Conservation (phyloP, 2,888 invertebrate genomes). For the Mechanitis messenoides region DNA sequence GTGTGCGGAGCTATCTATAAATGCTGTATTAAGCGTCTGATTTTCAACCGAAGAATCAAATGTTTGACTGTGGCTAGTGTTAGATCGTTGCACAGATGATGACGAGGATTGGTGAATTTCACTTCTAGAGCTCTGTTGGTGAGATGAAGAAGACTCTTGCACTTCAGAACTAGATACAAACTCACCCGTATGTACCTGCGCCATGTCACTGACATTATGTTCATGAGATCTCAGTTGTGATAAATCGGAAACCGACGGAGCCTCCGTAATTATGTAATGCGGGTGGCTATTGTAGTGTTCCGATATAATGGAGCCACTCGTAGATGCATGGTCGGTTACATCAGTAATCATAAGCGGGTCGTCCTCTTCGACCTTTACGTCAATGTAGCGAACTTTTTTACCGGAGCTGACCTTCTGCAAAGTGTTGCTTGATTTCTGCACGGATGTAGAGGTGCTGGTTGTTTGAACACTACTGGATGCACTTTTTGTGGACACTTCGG, state of each 20-base stretch:
- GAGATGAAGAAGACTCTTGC: slow-evolving; percentile 61
- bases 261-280: slow-evolving; percentile 73
- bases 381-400: slow-evolving; percentile 72
- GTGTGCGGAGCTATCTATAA: slow-evolving; percentile 52
- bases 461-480: slow-evolving; percentile 70
- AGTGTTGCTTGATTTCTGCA: slow-evolving; percentile 62
- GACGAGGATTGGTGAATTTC: slow-evolving; percentile 66
- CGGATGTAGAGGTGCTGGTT: slow-evolving; percentile 59
- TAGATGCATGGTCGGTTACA: slow-evolving; percentile 66
- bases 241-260: slow-evolving; percentile 67
- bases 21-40: slow-evolving; percentile 66
- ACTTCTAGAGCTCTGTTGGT: slow-evolving; percentile 63
- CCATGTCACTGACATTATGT: slow-evolving; percentile 65
- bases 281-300: slow-evolving; percentile 73
- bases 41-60: slow-evolving; percentile 59
- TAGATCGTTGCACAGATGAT: slow-evolving; percentile 60
- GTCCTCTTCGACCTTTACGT: slow-evolving; percentile 74
- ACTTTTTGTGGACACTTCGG: slow-evolving; percentile 63
- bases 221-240: slow-evolving; percentile 61
- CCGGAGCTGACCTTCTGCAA: slow-evolving; percentile 68
- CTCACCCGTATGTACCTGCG: slow-evolving; percentile 62
- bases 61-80: slow-evolving; percentile 57
- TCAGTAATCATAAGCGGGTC: slow-evolving; percentile 75
- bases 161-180: slow-evolving; percentile 59
- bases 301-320: slow-evolving; percentile 68